A percentile compares a stretch with the other conserved stretches of the same genome.
Evolutionary conservation across 2,113 vertebrate genomes (phyloP).

Genomic region (Garra rufa): DNA sequence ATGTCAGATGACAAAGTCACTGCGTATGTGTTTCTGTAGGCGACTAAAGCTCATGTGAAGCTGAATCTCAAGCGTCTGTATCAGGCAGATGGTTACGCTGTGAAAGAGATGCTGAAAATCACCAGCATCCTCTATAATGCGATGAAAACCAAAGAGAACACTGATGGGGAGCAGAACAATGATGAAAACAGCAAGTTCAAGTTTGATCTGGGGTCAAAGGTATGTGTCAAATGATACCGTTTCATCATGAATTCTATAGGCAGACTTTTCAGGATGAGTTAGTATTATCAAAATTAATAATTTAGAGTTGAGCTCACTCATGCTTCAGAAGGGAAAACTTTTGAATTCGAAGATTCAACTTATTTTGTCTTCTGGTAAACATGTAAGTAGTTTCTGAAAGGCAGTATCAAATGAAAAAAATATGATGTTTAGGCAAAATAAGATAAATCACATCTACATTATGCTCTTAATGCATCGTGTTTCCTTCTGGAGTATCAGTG

Average conservation of each 20-base stretch:
- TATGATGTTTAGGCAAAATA: no score
- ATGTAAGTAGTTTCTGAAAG: no score
- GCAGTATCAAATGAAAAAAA: no score
- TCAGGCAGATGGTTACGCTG: constrained; percentile 92
- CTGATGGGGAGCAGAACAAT: constrained; percentile 63
- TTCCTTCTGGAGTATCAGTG: no score
- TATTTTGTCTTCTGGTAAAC: no score
- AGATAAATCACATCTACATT: no score
- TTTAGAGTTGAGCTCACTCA: no score
- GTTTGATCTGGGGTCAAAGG: constrained; percentile 90
- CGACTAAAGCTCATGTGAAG: constrained; percentile 94
- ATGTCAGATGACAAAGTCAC: not conserved
- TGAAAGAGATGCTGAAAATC: constrained; percentile 94
- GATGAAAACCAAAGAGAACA: constrained; percentile 87
- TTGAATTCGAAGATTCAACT: no score
- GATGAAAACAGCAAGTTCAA: constrained; percentile 89
- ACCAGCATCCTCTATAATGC: constrained; percentile 88
- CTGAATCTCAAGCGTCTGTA: constrained; percentile 95
- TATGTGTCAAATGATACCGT: constrained; percentile 63
- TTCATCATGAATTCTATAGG: not conserved
- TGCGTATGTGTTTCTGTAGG: constrained; percentile 73
- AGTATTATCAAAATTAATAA: not conserved
- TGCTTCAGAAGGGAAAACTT: no score
- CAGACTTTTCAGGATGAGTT: not conserved
- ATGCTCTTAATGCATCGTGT: no score